Conservation (phyloP, 1,140 invertebrate genomes). For the Diabrotica undecimpunctata region DNA sequence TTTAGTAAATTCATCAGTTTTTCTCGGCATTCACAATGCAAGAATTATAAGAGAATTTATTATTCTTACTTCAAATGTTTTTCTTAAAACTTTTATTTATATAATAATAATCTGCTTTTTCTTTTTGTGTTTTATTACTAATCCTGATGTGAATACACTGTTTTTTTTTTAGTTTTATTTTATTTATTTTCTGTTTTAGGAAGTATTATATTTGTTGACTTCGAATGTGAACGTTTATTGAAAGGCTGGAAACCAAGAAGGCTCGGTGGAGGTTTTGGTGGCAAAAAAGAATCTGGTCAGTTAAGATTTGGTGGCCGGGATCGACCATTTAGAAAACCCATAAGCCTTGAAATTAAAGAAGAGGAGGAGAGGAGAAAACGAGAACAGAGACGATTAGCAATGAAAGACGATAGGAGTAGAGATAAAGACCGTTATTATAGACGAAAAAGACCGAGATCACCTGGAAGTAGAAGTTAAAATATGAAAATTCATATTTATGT, state of each 20-base stretch:
- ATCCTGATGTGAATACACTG: too few relatives aligned
- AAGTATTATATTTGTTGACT: constrained; percentile 67
- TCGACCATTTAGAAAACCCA: constrained; percentile 69
- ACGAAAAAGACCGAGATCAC: constrained; percentile 7
- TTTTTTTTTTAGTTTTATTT: too few relatives aligned
- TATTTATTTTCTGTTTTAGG: background rate
- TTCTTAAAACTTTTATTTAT: too few relatives aligned
- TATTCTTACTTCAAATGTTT: too few relatives aligned
- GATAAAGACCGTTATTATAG: background rate
- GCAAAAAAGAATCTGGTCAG: constrained; percentile 84
- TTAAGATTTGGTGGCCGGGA: constrained; percentile 79
- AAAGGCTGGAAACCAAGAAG: constrained; percentile 81
- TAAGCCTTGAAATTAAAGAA: constrained; percentile 44
- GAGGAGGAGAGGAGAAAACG: constrained; percentile 24
- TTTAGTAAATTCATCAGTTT: too few relatives aligned
- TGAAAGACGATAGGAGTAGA: constrained; percentile 12
- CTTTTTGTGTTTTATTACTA: too few relatives aligned
- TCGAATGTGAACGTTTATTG: constrained; percentile 59
- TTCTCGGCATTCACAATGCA: too few relatives aligned
- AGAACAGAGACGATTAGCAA: constrained; percentile 8
- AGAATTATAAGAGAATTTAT: too few relatives aligned
- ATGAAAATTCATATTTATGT: too few relatives aligned
- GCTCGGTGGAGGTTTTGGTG: constrained; percentile 83
- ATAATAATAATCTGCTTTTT: too few relatives aligned
- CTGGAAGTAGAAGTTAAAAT: constrained; percentile 14